phyloP scores from a whole-genome alignment of 2,113 vertebrate genomes.

The Lepus americanus region DNA sequence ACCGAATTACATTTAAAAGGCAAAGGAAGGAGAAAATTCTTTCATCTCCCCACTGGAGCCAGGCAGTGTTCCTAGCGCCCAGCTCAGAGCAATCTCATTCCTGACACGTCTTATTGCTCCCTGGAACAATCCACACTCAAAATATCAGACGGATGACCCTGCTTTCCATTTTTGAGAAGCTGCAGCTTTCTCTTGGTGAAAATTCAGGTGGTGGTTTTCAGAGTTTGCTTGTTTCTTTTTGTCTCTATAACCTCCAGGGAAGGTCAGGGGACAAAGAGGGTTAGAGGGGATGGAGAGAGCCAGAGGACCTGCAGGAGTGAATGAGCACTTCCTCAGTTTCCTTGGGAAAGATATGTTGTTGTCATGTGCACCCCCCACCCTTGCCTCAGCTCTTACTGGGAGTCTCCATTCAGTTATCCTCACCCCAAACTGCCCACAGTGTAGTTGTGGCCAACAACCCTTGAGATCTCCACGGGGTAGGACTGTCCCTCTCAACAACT shows the following conservation, averaged over 20 bases:
- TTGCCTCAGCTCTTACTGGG: background rate
- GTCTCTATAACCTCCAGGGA: background rate
- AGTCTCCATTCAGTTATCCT: background rate
- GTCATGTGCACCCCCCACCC: background rate
- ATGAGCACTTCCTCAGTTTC: background rate
- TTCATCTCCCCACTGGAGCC: slow-evolving; percentile 63
- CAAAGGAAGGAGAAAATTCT: slow-evolving; percentile 74
- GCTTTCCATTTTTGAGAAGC: slow-evolving; percentile 82
- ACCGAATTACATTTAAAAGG: slow-evolving; percentile 65
- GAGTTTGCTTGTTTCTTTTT: slow-evolving; percentile 10
- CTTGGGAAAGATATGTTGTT: rapidly evolving
- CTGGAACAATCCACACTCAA: slow-evolving; percentile 73
- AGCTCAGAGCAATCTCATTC: slow-evolving; percentile 79
- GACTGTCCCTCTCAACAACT: background rate
- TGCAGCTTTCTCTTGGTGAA: slow-evolving; percentile 84
- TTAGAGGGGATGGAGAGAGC: background rate
- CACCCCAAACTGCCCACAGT: background rate
- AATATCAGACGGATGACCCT: slow-evolving; percentile 82
- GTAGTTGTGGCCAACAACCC: background rate
- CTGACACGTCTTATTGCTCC: slow-evolving; percentile 80
- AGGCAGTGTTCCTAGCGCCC: slow-evolving; percentile 27
- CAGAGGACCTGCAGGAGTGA: rapidly evolving
- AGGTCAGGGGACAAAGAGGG: background rate
- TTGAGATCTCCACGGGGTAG: too few relatives aligned
- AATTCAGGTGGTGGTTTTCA: slow-evolving; percentile 84